Base-by-base conservation (phyloP, 2,797 vertebrate genomes). In the Semotilus atromaculatus region DNA sequence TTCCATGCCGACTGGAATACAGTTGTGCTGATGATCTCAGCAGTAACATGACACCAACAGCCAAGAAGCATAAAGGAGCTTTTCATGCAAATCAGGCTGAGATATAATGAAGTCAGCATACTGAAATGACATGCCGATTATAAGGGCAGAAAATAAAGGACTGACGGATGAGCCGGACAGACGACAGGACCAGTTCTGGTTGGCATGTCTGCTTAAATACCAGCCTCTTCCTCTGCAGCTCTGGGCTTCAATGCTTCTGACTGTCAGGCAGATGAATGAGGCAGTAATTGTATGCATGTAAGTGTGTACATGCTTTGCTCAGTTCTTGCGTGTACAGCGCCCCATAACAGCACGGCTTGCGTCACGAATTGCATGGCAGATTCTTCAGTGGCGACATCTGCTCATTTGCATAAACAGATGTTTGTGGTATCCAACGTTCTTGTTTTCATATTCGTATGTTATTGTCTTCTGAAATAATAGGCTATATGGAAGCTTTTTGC, bases 371-470 rank as follows among this genome's bases (percentile, higher is more conserved):
- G 55, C 43, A 29, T 23, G 81, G 84, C 91, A 93, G 91, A 91
- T 94, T 93, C 89, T 86, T 92, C 62, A 88, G 75, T 84, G 67
- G 76, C 58, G 53, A 86, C 38, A 11, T 91, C 88, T 19, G 53
- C 85, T 78, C 79, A 93, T 94, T 94, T 95, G 91, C 93, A 38
- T 93, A 91, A 89, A 84, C 93, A 92, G 92, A 93, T 94, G 93
- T 93, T 90, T 55, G 82, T 91, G 89, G 38, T 16, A 48, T 38
- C 31, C 45, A 26, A 43, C 14, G 14, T 19, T 60, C 43, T 19
- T 34, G 67, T n/a, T 26, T 64, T 29, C 58, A 45, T 85, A 36
- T 11, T 80, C 26, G 7, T 38, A 34, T 74, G 34, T 74, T 75
- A 36, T 36, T 53, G 29, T 73, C 5, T 51, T 31, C 29, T 48